phyloP scores from a whole-genome alignment of 2,888 invertebrate genomes.

The Trachelus tabidus region DNA sequence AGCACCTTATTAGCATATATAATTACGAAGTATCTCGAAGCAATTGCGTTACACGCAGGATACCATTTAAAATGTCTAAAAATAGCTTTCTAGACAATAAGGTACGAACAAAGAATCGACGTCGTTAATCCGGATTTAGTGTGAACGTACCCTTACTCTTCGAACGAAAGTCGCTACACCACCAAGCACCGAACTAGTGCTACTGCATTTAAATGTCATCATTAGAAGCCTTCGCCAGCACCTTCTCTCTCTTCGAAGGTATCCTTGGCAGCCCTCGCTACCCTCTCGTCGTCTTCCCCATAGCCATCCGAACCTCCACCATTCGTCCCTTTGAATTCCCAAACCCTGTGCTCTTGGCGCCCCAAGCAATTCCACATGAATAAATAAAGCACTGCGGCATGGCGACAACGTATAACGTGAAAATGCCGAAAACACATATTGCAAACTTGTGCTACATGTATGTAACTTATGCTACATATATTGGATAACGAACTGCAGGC shows the following conservation, averaged over 20 bases:
- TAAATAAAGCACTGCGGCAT: conserved; percentile 55
- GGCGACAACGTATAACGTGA: conserved; percentile 26
- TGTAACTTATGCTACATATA: not conserved
- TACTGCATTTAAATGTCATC: conserved; percentile 67
- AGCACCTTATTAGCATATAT: too few relatives aligned
- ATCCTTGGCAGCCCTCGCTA: conserved; percentile 23
- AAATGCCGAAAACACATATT: conserved; percentile 3
- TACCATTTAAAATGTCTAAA: not conserved
- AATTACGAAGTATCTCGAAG: not conserved
- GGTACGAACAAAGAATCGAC: conserved; percentile 10
- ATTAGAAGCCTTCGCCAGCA: conserved; percentile 60
- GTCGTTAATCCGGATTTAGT: conserved; percentile 20
- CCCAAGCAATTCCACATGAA: conserved; percentile 51
- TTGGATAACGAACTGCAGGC: not conserved
- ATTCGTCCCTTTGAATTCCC: conserved; percentile 26
- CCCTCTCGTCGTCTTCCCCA: conserved; percentile 25
- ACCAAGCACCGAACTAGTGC: conserved; percentile 61
- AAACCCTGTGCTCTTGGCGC: conserved; percentile 38
- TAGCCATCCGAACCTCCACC: conserved; percentile 7
- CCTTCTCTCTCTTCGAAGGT: conserved; percentile 28
- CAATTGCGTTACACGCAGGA: not conserved
- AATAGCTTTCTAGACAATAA: not conserved
- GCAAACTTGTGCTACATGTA: not conserved
- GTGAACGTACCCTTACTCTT: conserved; percentile 45
- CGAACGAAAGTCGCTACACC: conserved; percentile 35